These are phyloP conservation scores for Clinocottus analis DNA, from an alignment of 2,113 vertebrate species.

Conservation along the genomic window DNA sequence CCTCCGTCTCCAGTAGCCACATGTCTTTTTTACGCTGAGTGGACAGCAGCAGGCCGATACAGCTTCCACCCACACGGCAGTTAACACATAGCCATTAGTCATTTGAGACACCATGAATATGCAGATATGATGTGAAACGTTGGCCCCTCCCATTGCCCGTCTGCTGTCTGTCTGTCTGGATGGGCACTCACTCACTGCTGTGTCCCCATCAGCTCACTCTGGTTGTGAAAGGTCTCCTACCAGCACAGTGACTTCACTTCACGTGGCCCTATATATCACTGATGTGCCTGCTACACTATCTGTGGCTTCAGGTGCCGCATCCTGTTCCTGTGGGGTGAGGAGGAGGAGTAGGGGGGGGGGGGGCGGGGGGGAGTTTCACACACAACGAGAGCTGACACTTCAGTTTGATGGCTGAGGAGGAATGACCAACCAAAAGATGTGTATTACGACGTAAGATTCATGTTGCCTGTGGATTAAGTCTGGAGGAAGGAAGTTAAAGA, in stretches of 20 bases:
- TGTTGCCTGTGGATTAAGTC: not conserved
- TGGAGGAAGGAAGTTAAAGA: not conserved
- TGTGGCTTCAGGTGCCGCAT: conserved; percentile 78
- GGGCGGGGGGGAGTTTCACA: conserved; percentile 32
- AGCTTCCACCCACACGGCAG: conserved; percentile 41
- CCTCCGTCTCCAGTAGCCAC: conserved; percentile 26
- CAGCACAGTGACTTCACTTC: conserved; percentile 44
- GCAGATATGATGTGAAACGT: conserved; percentile 3
- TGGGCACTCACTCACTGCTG: not conserved
- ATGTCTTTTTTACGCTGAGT: conserved; percentile 35
- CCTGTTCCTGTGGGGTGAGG: conserved; percentile 74
- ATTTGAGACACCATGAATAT: conserved; percentile 31
- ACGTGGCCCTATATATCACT: conserved; percentile 67
- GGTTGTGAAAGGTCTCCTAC: conserved; percentile 33
- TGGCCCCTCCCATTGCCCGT: not conserved
- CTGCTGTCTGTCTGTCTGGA: not conserved
- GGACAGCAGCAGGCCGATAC: conserved; percentile 55
- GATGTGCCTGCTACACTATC: conserved; percentile 67
- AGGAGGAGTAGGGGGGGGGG: not conserved
- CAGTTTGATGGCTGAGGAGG: conserved; percentile 36
- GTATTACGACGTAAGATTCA: conserved; percentile 5
- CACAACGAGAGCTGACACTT: conserved; percentile 55
- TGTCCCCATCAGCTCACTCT: not conserved
- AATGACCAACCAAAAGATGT: not conserved
- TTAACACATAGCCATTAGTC: conserved; percentile 34